Evolutionary conservation across 2,888 invertebrate genomes (phyloP), one percentile per base, ranked within the genome.

Genomic region (Meiosimyza decipiens): DNA sequence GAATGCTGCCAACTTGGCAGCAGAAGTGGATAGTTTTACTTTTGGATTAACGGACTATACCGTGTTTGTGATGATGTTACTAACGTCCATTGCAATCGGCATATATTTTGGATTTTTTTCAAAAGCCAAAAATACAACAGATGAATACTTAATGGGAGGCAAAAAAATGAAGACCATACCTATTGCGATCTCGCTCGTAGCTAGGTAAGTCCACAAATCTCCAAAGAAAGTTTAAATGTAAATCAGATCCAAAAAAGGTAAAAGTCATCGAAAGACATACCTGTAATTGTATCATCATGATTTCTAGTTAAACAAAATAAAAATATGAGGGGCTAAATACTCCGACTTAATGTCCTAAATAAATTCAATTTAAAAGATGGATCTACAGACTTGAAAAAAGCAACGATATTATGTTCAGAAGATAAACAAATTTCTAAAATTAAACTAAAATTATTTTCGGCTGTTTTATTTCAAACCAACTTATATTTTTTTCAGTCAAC

Each of bases 161-260:
- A 88, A 88, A 73, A 87, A 87, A 73, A 89, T 91, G 88, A 87
- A 88, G 73, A 88, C 89, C 1, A 86, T 91, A 75, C 91, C 92
- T 1, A 90, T 92, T 70, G 89, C 91, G 15, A 89, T 91, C 81
- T 91, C 91, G 0, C 83, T 92, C n/a, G 87, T 91, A 73, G 91
- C 91, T 54, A 85, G 86, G 86, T 86, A 47, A 59, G 77, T 71
- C 9, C 55, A 51, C 9, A 9, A 40, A 7, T 40, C 9, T 40
- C 3, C 49, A 16, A 13, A 40, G 16, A 89, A 89, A 89, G 88
- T 52, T 55, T 65, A 28, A 4, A 28, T 28, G 3, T 3, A 28
- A 28, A 28, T 28, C 4, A 28, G 28, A 4, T 28, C 28, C 4
- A 28, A 28, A 3, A 28, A 28, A 28, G 3, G 3, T 28, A 4